Base-by-base conservation (phyloP, 2,888 invertebrate species). In the Andrena haemorrhoa region DNA sequence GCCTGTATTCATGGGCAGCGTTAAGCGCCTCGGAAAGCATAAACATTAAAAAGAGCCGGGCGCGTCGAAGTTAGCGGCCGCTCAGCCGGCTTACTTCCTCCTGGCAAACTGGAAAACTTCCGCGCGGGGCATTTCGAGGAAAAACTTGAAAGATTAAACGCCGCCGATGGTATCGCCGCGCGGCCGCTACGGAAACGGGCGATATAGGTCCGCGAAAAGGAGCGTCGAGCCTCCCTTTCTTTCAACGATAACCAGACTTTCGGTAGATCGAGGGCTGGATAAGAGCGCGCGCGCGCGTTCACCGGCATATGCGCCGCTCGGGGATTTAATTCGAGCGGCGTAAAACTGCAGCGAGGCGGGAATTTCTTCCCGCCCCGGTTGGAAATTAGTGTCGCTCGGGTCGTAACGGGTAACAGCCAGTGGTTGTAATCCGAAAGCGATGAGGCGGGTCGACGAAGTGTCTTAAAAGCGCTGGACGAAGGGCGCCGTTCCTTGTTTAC, bases 11-110 rank as follows among this genome's bases (percentile, higher is more conserved):
- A 87, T 79, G 85, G 87, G 60, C 66, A 77, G 70, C 75, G 80
- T 85, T 84, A 83, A 82, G 80, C 84, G 85, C 83, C 87, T 85
- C 82, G 83, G 41, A 80, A 86, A 88, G 85, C 89, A 88, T 91
- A 91, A 92, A 90, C 91, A 89, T 91, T 89, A 88, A 84, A 86
- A 85, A 88, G 84, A 26, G 78, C 79, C 75, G 65, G 69, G 88
- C 79, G 75, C 87, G 77, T 82, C 79, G 69, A 86, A 87, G 87
- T 86, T 87, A 79, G 78, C 75, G 74, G 85, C 85, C 71, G 79
- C 82, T 75, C 63, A 75, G 74, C 74, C 75, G 53, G 69, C 74
- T 79, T 72, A 63, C 51, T 63, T 33, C 47, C 75, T 61, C 66
- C 56, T 31, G 53, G 82, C 41, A 74, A 84, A 81, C 75, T 86